Evolutionary conservation across 2,888 invertebrate species (phyloP).

Genomic region (Tiliacea citrago): DNA sequence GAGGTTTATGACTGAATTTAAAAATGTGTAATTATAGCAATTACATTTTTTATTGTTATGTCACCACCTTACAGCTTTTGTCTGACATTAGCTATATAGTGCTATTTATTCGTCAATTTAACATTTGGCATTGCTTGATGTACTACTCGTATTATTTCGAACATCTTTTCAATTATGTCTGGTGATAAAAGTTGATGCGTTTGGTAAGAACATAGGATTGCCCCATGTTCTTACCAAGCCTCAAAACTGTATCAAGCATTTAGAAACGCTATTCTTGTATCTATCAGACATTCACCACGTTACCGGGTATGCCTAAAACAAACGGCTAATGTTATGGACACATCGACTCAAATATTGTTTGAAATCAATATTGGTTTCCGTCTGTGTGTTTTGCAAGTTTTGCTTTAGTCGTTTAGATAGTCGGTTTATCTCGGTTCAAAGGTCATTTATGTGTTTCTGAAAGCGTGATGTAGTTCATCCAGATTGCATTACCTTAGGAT

Average conservation of each 20-base stretch:
- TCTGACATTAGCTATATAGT: background rate
- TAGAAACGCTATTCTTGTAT: background rate
- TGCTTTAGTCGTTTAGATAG: constrained; percentile 53
- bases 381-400: constrained; percentile 58
- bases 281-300: constrained; percentile 8
- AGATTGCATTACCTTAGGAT: constrained; percentile 25
- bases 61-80: background rate
- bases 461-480: constrained; percentile 14
- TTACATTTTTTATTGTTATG: background rate
- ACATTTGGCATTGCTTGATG: background rate
- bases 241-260: background rate
- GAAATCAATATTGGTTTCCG: constrained; percentile 69
- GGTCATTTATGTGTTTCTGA: constrained; percentile 28
- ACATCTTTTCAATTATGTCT: background rate
- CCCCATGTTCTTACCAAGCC: background rate
- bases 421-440: constrained; percentile 50
- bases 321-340: constrained; percentile 60
- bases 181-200: too few relatives aligned
- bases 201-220: background rate
- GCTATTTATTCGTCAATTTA: background rate
- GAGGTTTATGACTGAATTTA: constrained; percentile 11
- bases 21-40: background rate
- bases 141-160: background rate
- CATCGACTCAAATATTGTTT: constrained; percentile 69
- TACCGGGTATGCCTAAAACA: constrained; percentile 44